Evolutionary conservation across 2,797 vertebrate species (phyloP).

Genomic region (Sebastiscus albofasciatus): DNA sequence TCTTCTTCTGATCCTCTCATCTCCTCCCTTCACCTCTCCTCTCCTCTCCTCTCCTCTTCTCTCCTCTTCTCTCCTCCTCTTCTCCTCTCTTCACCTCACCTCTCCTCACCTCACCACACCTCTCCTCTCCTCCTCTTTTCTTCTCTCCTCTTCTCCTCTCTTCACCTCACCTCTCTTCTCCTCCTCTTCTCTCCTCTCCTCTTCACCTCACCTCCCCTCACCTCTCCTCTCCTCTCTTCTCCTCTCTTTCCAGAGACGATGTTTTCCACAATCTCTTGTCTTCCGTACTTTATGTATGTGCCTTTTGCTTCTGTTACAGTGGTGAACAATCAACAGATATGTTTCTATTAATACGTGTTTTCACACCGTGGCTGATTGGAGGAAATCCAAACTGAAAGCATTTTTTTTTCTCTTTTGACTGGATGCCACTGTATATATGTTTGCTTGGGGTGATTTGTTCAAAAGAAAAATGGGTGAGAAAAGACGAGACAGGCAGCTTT

Average conservation of each 20-base stretch:
- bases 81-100: too few species aligned
- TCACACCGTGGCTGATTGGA: constrained; percentile 41
- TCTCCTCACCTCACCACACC: too few species aligned
- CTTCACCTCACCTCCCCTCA: background rate
- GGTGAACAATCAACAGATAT: constrained; percentile 70
- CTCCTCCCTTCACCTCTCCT: too few species aligned
- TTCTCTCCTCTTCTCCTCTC: fast-evolving
- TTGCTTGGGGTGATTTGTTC: constrained; percentile 67
- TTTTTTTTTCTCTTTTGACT: constrained; percentile 56
- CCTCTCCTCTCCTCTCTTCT: background rate
- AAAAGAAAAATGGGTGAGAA: background rate
- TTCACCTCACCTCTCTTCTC: background rate
- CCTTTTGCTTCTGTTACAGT: constrained; percentile 65
- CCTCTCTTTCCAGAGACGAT: constrained; percentile 1
- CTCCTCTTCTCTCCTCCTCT: background rate
- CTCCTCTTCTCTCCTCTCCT: too few species aligned
- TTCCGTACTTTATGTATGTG: constrained; percentile 63
- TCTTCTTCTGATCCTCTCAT: background rate
- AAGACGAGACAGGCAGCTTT: background rate
- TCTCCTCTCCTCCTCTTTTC: background rate
- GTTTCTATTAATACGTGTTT: constrained; percentile 5
- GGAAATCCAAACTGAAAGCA: constrained; percentile 23
- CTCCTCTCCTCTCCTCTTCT: background rate
- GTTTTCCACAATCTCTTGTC: constrained; percentile 79
- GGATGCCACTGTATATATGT: constrained; percentile 70